These are phyloP conservation scores for Cryptomyrus ogoouensis DNA, from an alignment of 2,113 vertebrate genomes.

Conservation along the genomic window DNA sequence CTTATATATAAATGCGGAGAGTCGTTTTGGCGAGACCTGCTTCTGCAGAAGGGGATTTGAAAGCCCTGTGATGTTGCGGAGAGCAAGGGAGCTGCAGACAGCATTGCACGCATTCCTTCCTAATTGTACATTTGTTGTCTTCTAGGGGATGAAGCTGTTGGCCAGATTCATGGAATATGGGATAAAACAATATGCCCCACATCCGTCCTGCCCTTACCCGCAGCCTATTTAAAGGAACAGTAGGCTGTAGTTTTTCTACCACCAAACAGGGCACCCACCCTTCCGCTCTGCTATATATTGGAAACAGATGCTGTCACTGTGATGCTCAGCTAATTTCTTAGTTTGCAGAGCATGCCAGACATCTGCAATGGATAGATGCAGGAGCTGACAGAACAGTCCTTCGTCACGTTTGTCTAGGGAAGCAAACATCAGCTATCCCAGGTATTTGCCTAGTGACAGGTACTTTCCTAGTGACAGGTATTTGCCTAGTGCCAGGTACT, in stretches of 20 bases:
- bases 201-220: constrained; percentile 63
- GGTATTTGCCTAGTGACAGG: not conserved
- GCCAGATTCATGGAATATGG: constrained; percentile 63
- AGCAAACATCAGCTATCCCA: not conserved
- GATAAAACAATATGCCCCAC: constrained; percentile 63
- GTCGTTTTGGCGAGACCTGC: not conserved
- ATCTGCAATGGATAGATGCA: not conserved
- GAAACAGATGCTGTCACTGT: constrained; percentile 73
- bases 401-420: not conserved
- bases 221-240: constrained; percentile 75
- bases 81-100: constrained; percentile 34
- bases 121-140: constrained; percentile 71
- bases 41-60: not conserved
- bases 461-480: not conserved
- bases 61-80: constrained; percentile 15
- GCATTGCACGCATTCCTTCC: constrained; percentile 65
- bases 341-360: constrained; percentile 50
- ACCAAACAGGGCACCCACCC: constrained; percentile 69
- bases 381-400: not conserved
- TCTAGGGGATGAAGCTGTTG: constrained; percentile 60
- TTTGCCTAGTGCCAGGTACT: not conserved
- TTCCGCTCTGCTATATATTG: constrained; percentile 71
- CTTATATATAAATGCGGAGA: not conserved
- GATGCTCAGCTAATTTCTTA: constrained; percentile 69
- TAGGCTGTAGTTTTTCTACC: constrained; percentile 71